Percentiles rank a stretch among this genome's conserved stretches.
These are phyloP conservation scores for Laticauda laticaudata DNA, from an alignment of 2,113 vertebrate genomes.

Conservation along the genomic window DNA sequence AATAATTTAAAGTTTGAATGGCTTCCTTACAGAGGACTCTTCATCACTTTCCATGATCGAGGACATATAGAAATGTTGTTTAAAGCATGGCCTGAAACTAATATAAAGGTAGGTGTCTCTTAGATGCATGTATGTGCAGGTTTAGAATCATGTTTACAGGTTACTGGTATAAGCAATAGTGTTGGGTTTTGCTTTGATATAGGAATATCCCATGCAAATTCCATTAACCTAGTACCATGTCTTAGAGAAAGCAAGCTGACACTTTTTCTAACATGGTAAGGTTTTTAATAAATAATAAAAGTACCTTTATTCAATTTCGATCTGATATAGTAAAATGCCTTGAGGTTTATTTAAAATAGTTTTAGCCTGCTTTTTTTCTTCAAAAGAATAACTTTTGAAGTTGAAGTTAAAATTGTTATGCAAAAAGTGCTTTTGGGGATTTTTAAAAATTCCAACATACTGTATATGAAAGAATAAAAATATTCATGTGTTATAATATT, in stretches of 20 bases:
- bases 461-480: not conserved
- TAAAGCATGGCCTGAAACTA: slow-evolving; percentile 88
- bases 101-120: slow-evolving; percentile 77
- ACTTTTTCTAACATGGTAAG: not conserved
- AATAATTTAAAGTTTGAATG: not conserved
- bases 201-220: not conserved
- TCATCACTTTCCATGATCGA: slow-evolving; percentile 91
- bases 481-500: not conserved
- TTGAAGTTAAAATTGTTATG: not conserved
- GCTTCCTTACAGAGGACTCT: slow-evolving; percentile 82
- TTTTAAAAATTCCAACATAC: not conserved
- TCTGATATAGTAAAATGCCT: not conserved
- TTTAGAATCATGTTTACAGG: not conserved
- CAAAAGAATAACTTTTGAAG: not conserved
- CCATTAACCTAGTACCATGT: not conserved
- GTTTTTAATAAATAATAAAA: not conserved
- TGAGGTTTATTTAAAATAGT: not conserved
- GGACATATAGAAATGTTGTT: slow-evolving; percentile 87
- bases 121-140: slow-evolving; percentile 15
- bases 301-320: not conserved
- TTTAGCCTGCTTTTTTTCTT: not conserved
- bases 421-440: not conserved
- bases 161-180: not conserved
- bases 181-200: not conserved
- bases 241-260: not conserved